Conservation (phyloP, 2,888 invertebrate species). For the Sminthurinus aureus region DNA sequence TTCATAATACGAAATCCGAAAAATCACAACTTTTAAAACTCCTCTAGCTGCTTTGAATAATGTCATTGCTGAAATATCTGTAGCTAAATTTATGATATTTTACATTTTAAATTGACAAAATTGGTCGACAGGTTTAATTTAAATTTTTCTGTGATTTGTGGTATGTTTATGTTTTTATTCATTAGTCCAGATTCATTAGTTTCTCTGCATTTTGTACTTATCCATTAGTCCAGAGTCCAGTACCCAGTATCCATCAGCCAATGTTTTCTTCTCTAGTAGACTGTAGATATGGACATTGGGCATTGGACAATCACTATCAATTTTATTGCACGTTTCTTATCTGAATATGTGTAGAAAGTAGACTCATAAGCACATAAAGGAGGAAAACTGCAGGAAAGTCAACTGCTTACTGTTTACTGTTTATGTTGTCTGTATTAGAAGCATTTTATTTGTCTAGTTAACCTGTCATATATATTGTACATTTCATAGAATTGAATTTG, state of each 20-base stretch:
- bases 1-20: too few species aligned
- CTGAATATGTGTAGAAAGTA: not conserved
- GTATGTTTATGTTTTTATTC: too few species aligned
- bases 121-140: too few species aligned
- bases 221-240: not conserved
- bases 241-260: not conserved
- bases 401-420: not conserved
- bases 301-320: not conserved
- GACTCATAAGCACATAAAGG: conserved; percentile 8
- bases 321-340: not conserved
- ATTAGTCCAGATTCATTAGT: too few species aligned
- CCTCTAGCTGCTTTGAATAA: too few species aligned
- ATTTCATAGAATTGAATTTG: not conserved
- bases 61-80: too few species aligned
- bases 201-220: too few species aligned
- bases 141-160: too few species aligned
- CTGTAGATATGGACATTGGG: not conserved
- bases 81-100: too few species aligned
- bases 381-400: not conserved
- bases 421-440: not conserved
- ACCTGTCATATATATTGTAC: not conserved
- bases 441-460: not conserved
- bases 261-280: not conserved
- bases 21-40: too few species aligned
- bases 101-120: too few species aligned